Percentiles rank a stretch among this genome's conserved stretches.
Evolutionary conservation across 2,797 vertebrate genomes (phyloP).

Genomic region (Acanthiza pusilla): DNA sequence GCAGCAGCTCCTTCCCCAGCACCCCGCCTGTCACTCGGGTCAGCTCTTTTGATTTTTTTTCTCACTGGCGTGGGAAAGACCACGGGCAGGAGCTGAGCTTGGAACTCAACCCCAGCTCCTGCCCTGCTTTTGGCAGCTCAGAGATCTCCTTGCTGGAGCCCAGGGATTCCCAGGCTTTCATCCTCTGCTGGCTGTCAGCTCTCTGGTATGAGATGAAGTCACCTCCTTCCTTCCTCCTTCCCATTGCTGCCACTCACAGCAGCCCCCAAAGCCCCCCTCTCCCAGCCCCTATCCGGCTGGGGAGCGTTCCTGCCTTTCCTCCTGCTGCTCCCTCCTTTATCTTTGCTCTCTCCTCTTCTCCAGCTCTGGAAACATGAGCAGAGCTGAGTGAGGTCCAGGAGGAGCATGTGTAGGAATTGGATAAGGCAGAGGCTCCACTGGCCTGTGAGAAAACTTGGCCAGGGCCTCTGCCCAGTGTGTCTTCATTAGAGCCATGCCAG

Average conservation of each 20-base stretch:
- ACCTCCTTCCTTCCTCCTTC: neutral
- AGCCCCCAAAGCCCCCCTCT: neutral
- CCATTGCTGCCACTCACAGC: neutral
- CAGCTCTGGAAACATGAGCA: neutral
- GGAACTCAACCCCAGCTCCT: neutral
- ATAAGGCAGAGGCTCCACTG: constrained; percentile 1
- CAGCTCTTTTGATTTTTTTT: neutral
- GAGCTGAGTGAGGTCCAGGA: neutral
- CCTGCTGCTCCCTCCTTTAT: neutral
- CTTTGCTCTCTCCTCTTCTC: neutral
- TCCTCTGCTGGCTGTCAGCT: constrained; percentile 10
- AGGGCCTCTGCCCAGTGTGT: neutral
- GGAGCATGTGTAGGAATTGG: constrained; percentile 37
- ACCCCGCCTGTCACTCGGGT: neutral
- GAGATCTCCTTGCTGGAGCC: neutral
- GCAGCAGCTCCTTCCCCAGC: neutral
- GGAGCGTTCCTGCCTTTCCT: neutral
- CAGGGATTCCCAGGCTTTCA: constrained; percentile 27
- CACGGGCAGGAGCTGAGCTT: neutral
- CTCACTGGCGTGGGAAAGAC: neutral
- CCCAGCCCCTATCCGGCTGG: neutral
- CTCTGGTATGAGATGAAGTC: constrained; percentile 23
- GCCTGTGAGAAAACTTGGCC: neutral
- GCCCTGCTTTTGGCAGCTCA: neutral
- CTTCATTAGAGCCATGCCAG: neutral